Evolutionary conservation across 2,888 invertebrate species (phyloP).

Genomic region (Merodon equestris): DNA sequence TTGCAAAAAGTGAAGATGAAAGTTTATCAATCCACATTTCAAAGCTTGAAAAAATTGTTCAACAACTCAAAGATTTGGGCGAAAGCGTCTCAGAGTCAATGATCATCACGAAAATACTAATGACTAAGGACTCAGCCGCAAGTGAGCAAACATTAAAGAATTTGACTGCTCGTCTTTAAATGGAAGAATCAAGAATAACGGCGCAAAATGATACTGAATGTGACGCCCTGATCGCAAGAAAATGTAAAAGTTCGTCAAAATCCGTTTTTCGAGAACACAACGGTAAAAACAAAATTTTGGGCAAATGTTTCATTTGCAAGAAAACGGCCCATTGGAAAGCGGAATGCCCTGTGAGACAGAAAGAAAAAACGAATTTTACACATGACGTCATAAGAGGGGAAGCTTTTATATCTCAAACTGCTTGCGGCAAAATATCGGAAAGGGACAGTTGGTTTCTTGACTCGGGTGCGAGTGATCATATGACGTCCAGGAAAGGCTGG

Average conservation of each 20-base stretch:
- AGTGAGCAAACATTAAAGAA: constrained; percentile 27
- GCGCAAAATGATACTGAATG: constrained; percentile 15
- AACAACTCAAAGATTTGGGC: constrained; percentile 50
- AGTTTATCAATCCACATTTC: constrained; percentile 64
- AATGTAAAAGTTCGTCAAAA: constrained; percentile 10
- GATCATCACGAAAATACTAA: constrained; percentile 39
- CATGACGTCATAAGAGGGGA: constrained; percentile 14
- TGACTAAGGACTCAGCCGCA: constrained; percentile 22
- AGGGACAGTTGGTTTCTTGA: constrained; percentile 58
- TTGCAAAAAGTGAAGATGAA: constrained; percentile 58
- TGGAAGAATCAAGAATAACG: constrained; percentile 34
- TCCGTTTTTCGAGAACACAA: not conserved
- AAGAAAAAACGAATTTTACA: constrained; percentile 9
- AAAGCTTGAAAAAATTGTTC: constrained; percentile 59
- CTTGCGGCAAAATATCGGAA: not conserved
- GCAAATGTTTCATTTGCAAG: constrained; percentile 62
- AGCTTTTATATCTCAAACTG: constrained; percentile 30
- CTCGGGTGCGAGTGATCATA: constrained; percentile 65
- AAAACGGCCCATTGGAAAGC: constrained; percentile 65
- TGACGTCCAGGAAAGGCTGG: constrained; percentile 32
- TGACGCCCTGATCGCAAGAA: constrained; percentile 10
- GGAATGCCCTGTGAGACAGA: constrained; percentile 48
- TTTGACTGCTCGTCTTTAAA: constrained; percentile 28
- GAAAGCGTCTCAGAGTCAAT: constrained; percentile 32
- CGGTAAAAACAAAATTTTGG: constrained; percentile 7